Base-by-base conservation (phyloP, 1,140 invertebrate genomes). In the Drosophila auraria region DNA sequence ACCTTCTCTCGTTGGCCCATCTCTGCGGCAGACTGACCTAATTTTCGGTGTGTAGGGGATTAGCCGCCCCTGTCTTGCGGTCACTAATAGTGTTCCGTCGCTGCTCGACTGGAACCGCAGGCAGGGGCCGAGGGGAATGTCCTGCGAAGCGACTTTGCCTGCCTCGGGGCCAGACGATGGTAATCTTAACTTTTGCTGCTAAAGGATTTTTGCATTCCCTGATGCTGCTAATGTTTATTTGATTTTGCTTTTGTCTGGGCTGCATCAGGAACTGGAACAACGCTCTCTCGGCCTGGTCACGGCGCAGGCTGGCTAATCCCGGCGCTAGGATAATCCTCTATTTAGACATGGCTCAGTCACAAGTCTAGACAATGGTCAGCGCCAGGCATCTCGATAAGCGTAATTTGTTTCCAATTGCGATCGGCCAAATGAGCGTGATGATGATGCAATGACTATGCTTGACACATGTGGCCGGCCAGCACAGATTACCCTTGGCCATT, bases 301-400 rank as follows among this genome's bases (percentile, higher is more conserved):
- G 38, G 40, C 14, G 12, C 5, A 20, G 63, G 50, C 23, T 33
- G 49, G 54, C 27, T 90, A 91, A 86, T 80, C 86, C 86, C 84
- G 86, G 86, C 86, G 87, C 86, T 90, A 90, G 91, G 90, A 92
- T 92, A 84, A 92, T 92, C 91, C 77, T 45, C 75, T 78, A 84
- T 92, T 92, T 92, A 84, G 83, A 82, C 86, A 36, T 40, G 59
- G 77, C 83, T 91, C 87, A 87, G 83, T 92, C 76, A 92, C 90
- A 91, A 84, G 91, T 90, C 91, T 92, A 92, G 91, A 92, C 91
- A 92, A 92, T 82, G 75, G 75, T 51, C 63, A 74, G 68, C 63
- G 73, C 44, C 82, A 73, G 74, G 87, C 73, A 87, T 91, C 78
- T 69, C 64, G 80, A 81, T 83, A 76, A 54, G 50, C 64, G 50